Conservation (phyloP, 2,888 invertebrate species). For the Scaptomyza tumidula region DNA sequence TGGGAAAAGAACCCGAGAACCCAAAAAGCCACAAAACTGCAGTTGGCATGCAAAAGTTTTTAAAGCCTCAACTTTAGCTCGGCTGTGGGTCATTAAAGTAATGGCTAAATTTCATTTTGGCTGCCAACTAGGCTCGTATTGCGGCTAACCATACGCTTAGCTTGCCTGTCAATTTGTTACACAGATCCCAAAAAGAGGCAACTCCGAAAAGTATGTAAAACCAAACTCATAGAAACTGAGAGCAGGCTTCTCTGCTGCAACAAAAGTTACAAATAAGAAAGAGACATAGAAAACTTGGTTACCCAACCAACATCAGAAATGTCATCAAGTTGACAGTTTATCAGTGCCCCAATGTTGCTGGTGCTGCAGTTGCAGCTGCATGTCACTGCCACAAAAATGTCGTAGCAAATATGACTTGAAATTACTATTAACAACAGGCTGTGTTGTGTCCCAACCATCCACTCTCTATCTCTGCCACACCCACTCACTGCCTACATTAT, state of each 20-base stretch:
- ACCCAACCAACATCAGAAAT: constrained; percentile 47
- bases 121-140: constrained; percentile 15
- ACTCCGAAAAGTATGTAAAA: background rate
- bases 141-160: constrained; percentile 32
- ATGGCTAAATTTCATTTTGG: constrained; percentile 48
- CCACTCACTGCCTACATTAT: constrained; percentile 15
- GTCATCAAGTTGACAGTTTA: constrained; percentile 71
- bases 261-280: background rate
- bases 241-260: background rate
- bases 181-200: background rate
- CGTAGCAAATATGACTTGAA: constrained; percentile 60
- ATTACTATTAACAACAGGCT: constrained; percentile 65
- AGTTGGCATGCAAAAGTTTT: constrained; percentile 48
- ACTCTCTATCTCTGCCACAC: background rate
- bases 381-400: constrained; percentile 43
- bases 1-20: background rate
- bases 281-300: constrained; percentile 41
- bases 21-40: constrained; percentile 60
- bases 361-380: constrained; percentile 22
- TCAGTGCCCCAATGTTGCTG: constrained; percentile 35
- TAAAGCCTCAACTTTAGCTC: constrained; percentile 20
- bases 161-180: constrained; percentile 40
- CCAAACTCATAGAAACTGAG: background rate
- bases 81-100: constrained; percentile 48
- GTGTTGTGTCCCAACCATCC: constrained; percentile 1